These are phyloP conservation scores for Pantherophis alleghaniensis DNA, from an alignment of 2,797 vertebrate species.

Conservation along the genomic window DNA sequence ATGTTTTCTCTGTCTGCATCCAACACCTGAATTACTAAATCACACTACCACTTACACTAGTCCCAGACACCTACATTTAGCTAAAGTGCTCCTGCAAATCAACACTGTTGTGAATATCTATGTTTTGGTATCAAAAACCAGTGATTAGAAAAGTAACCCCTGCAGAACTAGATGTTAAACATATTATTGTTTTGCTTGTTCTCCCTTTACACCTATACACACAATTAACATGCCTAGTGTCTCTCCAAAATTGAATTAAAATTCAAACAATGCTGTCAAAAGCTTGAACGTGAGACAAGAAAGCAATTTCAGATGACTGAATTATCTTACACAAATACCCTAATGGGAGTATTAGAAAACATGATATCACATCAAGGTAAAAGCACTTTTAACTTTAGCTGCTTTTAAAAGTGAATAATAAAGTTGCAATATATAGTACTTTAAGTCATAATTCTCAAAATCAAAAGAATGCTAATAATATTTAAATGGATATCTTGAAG, in stretches of 20 bases:
- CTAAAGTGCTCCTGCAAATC: constrained; percentile 16
- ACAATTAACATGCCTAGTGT: constrained; percentile 71
- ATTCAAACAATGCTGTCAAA: constrained; percentile 78
- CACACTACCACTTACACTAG: background rate
- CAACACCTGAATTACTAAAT: background rate
- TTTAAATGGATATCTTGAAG: constrained; percentile 60
- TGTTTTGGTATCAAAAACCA: constrained; percentile 19
- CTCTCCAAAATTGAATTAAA: constrained; percentile 76
- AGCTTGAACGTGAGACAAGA: constrained; percentile 74
- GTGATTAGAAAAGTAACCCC: constrained; percentile 35
- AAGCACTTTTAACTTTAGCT: constrained; percentile 68
- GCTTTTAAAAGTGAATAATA: constrained; percentile 64
- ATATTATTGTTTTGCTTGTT: constrained; percentile 48
- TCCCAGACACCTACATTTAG: constrained; percentile 12
- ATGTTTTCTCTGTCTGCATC: background rate
- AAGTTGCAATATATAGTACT: constrained; percentile 50
- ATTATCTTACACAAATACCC: constrained; percentile 71
- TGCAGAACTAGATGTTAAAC: constrained; percentile 45
- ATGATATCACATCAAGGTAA: constrained; percentile 64
- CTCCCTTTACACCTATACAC: constrained; percentile 41
- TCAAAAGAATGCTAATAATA: constrained; percentile 17
- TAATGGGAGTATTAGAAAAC: constrained; percentile 67
- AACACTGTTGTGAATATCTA: constrained; percentile 34
- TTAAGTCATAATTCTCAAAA: constrained; percentile 6
- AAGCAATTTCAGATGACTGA: constrained; percentile 74